Percentiles rank a stretch among this genome's conserved stretches.
Evolutionary conservation across 1,140 invertebrate genomes (phyloP).

Genomic region (Polypedilum vanderplanki): DNA sequence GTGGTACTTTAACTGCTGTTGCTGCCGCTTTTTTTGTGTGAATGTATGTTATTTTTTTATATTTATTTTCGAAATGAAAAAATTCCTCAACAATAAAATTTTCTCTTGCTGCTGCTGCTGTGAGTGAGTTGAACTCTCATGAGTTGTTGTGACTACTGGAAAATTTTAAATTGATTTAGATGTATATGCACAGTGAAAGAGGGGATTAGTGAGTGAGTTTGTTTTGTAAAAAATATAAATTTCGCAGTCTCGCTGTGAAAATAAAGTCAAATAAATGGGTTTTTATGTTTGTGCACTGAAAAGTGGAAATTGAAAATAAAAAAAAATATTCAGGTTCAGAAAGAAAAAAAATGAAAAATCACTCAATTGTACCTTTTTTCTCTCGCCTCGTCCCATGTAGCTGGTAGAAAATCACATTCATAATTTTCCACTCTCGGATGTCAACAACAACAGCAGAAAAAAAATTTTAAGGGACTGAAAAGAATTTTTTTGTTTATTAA

Average conservation of each 20-base stretch:
- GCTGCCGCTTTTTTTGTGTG: constrained; percentile 16
- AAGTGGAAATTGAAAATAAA: background rate
- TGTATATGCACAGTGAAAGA: background rate
- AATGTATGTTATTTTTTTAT: background rate
- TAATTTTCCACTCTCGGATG: no score
- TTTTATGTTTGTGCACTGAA: background rate
- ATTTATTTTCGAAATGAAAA: background rate
- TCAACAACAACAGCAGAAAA: no score
- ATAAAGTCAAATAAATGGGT: constrained; percentile 20
- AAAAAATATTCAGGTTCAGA: constrained; percentile 25
- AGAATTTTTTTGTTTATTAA: no score
- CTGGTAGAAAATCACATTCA: no score
- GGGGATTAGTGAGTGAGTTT: constrained; percentile 19
- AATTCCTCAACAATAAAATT: background rate
- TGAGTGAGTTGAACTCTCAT: background rate
- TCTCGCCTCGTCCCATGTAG: no score
- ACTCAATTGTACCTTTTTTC: no score
- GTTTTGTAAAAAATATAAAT: background rate
- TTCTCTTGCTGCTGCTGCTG: background rate
- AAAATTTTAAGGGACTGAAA: no score
- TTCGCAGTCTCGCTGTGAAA: background rate
- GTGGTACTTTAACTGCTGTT: constrained; percentile 11
- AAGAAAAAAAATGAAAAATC: background rate
- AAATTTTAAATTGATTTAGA: constrained; percentile 27
- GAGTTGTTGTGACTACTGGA: background rate